Percentiles rank a stretch among this genome's conserved stretches.
These are phyloP conservation scores for Allygus modestus DNA, from an alignment of 2,888 invertebrate species.

Conservation along the genomic window DNA sequence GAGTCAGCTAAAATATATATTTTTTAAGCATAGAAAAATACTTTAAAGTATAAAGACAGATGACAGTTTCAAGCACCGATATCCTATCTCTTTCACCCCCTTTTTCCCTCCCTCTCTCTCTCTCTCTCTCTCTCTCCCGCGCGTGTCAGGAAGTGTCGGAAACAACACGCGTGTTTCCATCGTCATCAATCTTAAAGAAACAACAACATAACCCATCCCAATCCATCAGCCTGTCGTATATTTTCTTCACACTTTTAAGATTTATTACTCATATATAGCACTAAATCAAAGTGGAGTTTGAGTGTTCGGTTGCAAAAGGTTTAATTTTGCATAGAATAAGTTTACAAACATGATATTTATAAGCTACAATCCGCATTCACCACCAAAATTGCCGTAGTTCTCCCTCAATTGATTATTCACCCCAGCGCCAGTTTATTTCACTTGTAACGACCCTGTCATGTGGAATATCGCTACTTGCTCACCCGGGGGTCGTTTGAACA, in stretches of 20 bases:
- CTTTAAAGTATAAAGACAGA: too few relatives aligned
- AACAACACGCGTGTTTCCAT: constrained; percentile 22
- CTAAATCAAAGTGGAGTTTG: too few relatives aligned
- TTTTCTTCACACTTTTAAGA: not conserved
- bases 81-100: not conserved
- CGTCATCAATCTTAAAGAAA: constrained; percentile 2
- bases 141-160: constrained; percentile 14
- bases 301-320: too few relatives aligned
- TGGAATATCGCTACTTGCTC: constrained; percentile 4
- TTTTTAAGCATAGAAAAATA: too few relatives aligned
- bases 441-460: not conserved
- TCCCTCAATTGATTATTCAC: constrained; percentile 16
- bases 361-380: not conserved
- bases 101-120: not conserved
- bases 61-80: not conserved
- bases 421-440: not conserved
- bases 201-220: not conserved
- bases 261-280: too few relatives aligned
- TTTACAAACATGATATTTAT: too few relatives aligned
- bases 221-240: not conserved
- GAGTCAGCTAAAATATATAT: too few relatives aligned
- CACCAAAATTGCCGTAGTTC: not conserved
- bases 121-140: not conserved
- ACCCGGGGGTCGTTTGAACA: not conserved
- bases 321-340: too few relatives aligned